phyloP scores from a whole-genome alignment of 64 coral and sea anemone species.

The Exaiptasia diaphana region DNA sequence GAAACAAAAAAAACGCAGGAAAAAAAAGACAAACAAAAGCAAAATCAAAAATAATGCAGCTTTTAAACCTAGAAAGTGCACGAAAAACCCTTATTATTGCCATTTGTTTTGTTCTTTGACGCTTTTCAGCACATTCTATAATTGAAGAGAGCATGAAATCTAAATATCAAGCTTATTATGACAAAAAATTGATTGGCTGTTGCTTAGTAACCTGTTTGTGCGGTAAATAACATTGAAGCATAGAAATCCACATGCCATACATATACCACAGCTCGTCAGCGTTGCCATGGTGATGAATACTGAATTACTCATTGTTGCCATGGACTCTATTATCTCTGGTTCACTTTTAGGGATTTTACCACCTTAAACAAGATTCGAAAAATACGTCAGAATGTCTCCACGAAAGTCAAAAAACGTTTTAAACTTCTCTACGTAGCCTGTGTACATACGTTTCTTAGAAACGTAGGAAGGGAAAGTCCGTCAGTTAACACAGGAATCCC shows the following conservation, averaged over 20 bases:
- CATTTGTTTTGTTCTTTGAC: too few species aligned
- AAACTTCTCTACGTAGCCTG: not conserved
- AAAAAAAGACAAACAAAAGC: not conserved
- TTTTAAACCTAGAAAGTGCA: too few species aligned
- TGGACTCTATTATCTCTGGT: not conserved
- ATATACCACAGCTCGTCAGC: not conserved
- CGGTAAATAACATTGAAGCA: not conserved
- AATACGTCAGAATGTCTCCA: not conserved
- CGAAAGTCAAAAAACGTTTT: not conserved
- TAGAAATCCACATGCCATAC: not conserved
- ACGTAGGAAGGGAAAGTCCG: not conserved
- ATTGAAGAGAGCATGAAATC: too few species aligned
- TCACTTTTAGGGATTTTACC: not conserved
- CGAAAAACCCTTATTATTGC: not conserved
- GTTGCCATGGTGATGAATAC: conserved; percentile 25
- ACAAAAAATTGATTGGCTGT: too few species aligned
- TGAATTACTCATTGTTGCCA: not conserved
- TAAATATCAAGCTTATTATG: too few species aligned
- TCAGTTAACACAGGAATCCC: not conserved
- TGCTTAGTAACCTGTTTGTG: not conserved
- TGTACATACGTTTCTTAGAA: not conserved
- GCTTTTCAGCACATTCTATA: too few species aligned
- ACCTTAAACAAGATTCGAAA: not conserved
- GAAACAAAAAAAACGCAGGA: not conserved
- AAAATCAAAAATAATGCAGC: not conserved